Evolutionary conservation across 2,888 invertebrate species (phyloP).

Genomic region (Protodeltote pygarga): DNA sequence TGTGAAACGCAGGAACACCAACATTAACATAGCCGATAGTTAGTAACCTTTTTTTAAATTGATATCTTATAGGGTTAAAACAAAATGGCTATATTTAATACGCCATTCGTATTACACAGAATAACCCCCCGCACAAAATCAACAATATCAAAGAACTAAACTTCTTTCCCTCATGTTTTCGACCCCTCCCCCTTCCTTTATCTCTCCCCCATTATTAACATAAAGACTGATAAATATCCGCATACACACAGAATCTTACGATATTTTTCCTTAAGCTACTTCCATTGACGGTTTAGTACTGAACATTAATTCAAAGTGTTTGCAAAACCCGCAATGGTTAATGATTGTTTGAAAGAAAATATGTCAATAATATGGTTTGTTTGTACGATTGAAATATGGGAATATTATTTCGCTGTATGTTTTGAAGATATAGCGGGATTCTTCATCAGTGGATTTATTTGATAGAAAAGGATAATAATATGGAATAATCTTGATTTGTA

Average conservation of each 20-base stretch:
- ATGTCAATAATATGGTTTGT: constrained; percentile 39
- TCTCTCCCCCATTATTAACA: constrained; percentile 61
- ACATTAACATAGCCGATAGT: no score
- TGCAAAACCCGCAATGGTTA: constrained; percentile 41
- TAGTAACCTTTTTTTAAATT: no score
- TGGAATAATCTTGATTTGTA: constrained; percentile 12
- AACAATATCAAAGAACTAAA: not conserved
- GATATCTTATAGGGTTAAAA: no score
- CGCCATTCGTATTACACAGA: no score
- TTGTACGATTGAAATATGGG: constrained; percentile 33
- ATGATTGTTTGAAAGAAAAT: constrained; percentile 23
- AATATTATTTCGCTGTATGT: constrained; percentile 38
- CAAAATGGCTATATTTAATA: no score
- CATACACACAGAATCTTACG: constrained; percentile 58
- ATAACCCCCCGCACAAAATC: not conserved
- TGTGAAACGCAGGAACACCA: no score
- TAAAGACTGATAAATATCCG: constrained; percentile 72
- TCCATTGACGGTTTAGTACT: constrained; percentile 37
- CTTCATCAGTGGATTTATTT: constrained; percentile 10
- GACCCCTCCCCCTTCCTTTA: constrained; percentile 1
- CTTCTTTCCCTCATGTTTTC: constrained; percentile 14
- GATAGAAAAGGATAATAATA: constrained; percentile 1
- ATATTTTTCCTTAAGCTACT: constrained; percentile 36
- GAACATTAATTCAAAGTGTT: constrained; percentile 16
- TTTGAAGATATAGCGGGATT: constrained; percentile 9